Percentiles rank a stretch among this genome's conserved stretches.
Conservation (phyloP, 1,140 invertebrate genomes). For the Drosophila gunungcola region DNA sequence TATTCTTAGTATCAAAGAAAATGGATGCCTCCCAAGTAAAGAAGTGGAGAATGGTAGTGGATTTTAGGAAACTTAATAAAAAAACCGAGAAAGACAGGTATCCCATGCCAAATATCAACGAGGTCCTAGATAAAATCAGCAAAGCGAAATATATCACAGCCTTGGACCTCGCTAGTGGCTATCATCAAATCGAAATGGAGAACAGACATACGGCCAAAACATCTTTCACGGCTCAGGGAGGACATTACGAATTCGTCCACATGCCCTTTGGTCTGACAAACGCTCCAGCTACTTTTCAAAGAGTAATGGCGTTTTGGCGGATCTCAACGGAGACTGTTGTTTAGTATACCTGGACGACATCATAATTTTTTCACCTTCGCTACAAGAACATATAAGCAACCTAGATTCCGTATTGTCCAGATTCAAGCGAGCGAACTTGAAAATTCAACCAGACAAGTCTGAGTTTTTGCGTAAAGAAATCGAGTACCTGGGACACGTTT, state of each 20-base stretch:
- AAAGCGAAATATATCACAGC: too few species aligned
- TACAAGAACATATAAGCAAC: constrained; percentile 67
- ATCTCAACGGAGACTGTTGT: not conserved
- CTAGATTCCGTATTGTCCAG: constrained; percentile 6
- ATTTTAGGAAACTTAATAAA: constrained; percentile 8
- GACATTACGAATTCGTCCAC: too few species aligned
- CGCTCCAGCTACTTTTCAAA: too few species aligned
- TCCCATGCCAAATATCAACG: too few species aligned
- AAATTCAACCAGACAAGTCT: constrained; percentile 1
- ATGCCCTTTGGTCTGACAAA: too few species aligned
- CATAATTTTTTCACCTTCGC: constrained; percentile 40
- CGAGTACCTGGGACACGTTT: too few species aligned
- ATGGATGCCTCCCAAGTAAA: constrained; percentile 19
- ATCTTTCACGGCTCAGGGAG: too few species aligned
- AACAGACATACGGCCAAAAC: too few species aligned
- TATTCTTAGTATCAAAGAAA: constrained; percentile 56
- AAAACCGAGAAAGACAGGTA: constrained; percentile 85
- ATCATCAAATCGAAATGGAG: too few species aligned
- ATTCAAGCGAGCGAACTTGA: not conserved
- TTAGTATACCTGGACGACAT: constrained; percentile 57
- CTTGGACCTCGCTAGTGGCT: too few species aligned
- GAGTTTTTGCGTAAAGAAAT: constrained; percentile 38
- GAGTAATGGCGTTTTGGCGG: too few species aligned
- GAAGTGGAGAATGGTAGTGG: constrained; percentile 70
- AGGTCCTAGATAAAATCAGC: not conserved